Percentiles rank a stretch among this genome's conserved stretches.
Evolutionary conservation across 1,140 invertebrate species (phyloP).

Genomic region (Penaeus indicus): DNA sequence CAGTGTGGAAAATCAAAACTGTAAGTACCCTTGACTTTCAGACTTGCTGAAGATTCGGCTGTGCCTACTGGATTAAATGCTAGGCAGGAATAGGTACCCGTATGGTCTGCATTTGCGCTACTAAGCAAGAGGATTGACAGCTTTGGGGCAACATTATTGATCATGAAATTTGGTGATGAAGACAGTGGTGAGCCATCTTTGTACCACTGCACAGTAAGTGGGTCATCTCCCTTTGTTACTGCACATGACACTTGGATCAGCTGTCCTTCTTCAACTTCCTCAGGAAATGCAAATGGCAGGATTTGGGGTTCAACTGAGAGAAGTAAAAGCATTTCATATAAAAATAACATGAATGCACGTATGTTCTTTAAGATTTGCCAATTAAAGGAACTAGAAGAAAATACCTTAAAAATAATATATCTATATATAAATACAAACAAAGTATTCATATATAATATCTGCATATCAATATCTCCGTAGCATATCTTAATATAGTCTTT

Average conservation of each 20-base stretch:
- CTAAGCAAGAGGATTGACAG: constrained; percentile 65
- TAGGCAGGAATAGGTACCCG: constrained; percentile 68
- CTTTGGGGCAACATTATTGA: constrained; percentile 68
- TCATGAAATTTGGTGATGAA: constrained; percentile 68
- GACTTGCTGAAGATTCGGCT: constrained; percentile 67
- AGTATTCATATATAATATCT: no score
- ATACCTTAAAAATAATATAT: no score
- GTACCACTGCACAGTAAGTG: constrained; percentile 70
- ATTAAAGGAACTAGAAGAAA: no score
- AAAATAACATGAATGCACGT: no score
- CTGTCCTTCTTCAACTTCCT: constrained; percentile 62
- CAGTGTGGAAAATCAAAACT: constrained; percentile 3
- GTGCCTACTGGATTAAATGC: constrained; percentile 68
- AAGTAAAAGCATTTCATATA: background rate
- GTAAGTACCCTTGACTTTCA: constrained; percentile 68
- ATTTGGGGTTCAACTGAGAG: constrained; percentile 61
- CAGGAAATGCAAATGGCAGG: constrained; percentile 62
- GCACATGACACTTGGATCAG: constrained; percentile 64
- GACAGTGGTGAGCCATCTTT: constrained; percentile 70
- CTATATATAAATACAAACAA: no score
- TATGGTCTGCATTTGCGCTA: constrained; percentile 66
- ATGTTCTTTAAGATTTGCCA: no score
- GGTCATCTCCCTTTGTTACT: constrained; percentile 70
- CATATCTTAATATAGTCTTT: no score
- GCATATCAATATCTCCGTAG: no score